Conservation (phyloP, 2,113 vertebrate genomes). For the Anarhynchus alexandrinus region DNA sequence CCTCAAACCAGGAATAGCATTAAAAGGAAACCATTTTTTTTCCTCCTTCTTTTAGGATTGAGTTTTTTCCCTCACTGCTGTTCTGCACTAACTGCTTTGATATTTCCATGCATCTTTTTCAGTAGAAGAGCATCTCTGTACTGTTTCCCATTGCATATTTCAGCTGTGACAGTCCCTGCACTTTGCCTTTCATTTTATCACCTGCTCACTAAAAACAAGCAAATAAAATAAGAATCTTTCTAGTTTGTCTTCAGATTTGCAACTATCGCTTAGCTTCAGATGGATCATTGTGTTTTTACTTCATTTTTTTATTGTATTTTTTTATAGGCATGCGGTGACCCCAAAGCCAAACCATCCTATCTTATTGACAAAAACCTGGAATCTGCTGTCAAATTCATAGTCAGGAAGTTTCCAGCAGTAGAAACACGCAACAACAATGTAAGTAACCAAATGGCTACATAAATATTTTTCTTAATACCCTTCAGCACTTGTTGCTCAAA, state of each 20-base stretch:
- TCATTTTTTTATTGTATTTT: constrained; percentile 65
- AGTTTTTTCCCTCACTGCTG: constrained; percentile 79
- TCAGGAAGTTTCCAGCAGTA: constrained; percentile 96
- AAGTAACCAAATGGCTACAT: constrained; percentile 66
- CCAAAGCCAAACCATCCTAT: constrained; percentile 98
- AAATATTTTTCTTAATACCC: background rate
- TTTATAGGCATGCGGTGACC: constrained; percentile 92
- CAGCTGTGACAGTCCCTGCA: constrained; percentile 83
- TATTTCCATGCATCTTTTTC: constrained; percentile 80
- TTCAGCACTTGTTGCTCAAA: background rate
- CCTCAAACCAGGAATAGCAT: constrained; percentile 71
- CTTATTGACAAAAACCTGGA: constrained; percentile 98
- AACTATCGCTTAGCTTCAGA: constrained; percentile 19
- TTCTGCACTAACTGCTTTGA: constrained; percentile 84
- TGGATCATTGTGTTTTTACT: constrained; percentile 56
- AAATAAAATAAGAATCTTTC: constrained; percentile 55
- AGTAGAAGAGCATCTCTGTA: constrained; percentile 82
- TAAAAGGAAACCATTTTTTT: constrained; percentile 48
- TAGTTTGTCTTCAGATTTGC: constrained; percentile 71
- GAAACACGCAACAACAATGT: constrained; percentile 98
- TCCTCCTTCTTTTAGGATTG: constrained; percentile 75
- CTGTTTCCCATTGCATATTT: constrained; percentile 80
- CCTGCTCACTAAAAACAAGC: constrained; percentile 71
- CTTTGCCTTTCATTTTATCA: constrained; percentile 84
- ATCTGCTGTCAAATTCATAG: constrained; percentile 98